phyloP scores from a whole-genome alignment of 1,140 invertebrate species.

The Pachypeltis micranthus region DNA sequence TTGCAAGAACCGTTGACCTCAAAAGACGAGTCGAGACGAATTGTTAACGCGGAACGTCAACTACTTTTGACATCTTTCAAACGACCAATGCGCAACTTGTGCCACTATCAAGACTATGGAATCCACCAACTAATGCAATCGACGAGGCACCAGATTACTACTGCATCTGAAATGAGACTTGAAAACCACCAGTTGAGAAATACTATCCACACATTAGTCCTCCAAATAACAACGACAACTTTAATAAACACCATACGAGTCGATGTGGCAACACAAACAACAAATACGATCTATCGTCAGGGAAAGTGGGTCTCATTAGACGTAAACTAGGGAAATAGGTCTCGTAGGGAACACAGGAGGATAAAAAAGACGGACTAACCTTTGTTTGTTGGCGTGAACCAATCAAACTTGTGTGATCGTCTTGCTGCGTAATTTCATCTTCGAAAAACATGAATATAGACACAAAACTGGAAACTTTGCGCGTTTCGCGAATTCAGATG shows the following conservation, averaged over 20 bases:
- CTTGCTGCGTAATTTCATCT: too few relatives aligned
- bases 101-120: not conserved
- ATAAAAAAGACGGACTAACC: not conserved
- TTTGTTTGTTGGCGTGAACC: conserved; percentile 6
- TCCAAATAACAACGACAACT: too few relatives aligned
- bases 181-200: conserved; percentile 5
- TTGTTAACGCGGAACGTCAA: not conserved
- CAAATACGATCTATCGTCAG: not conserved
- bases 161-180: not conserved
- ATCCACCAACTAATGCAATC: not conserved
- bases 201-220: not conserved
- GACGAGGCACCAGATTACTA: not conserved
- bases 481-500: too few relatives aligned
- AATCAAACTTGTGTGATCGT: too few relatives aligned
- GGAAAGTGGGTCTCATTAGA: not conserved
- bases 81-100: too few relatives aligned
- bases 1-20: not conserved
- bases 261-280: not conserved
- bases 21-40: not conserved
- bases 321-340: not conserved
- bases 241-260: too few relatives aligned
- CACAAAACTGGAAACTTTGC: too few relatives aligned
- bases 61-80: too few relatives aligned
- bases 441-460: too few relatives aligned
- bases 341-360: not conserved